phyloP scores from a whole-genome alignment of 2,797 vertebrate species.

The Varecia variegata region DNA sequence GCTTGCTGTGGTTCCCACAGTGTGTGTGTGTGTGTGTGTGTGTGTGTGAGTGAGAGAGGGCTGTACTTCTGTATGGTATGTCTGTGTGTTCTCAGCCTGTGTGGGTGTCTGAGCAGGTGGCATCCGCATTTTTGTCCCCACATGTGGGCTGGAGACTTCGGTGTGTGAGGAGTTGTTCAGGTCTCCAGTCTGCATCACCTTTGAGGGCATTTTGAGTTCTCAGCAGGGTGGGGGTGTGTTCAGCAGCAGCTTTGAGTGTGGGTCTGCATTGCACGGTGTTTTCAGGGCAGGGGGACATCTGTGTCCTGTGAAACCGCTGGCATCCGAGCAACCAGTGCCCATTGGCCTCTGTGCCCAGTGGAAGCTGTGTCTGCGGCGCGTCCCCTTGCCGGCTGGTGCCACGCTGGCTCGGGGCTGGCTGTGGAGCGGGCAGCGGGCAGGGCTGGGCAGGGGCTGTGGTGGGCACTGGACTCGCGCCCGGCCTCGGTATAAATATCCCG shows the following conservation, averaged over 20 bases:
- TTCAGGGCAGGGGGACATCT: background rate
- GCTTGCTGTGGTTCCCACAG: background rate
- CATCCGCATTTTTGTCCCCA: background rate
- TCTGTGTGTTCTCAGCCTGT: background rate
- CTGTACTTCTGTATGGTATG: background rate
- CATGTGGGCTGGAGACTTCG: background rate
- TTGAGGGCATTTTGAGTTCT: background rate
- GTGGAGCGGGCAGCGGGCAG: constrained; percentile 43
- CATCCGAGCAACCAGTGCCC: background rate
- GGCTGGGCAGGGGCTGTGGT: constrained; percentile 78
- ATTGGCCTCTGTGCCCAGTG: background rate
- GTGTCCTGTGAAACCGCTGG: background rate
- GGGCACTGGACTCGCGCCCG: constrained; percentile 74
- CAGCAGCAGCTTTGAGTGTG: accelerated
- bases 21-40: background rate
- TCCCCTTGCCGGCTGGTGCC: constrained; percentile 72
- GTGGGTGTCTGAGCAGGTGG: constrained; percentile 9
- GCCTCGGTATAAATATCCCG: constrained; percentile 76
- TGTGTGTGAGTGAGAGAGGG: background rate
- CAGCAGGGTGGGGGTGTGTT: background rate
- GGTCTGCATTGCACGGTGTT: background rate
- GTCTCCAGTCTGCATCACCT: background rate
- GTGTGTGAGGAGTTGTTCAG: background rate
- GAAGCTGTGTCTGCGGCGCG: constrained; percentile 10
- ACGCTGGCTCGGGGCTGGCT: constrained; percentile 74